A percentile compares a stretch with the other conserved stretches of the same genome.
Evolutionary conservation across 92 coral and sea anemone species (phyloP).

Genomic region (Actinernus sp.): DNA sequence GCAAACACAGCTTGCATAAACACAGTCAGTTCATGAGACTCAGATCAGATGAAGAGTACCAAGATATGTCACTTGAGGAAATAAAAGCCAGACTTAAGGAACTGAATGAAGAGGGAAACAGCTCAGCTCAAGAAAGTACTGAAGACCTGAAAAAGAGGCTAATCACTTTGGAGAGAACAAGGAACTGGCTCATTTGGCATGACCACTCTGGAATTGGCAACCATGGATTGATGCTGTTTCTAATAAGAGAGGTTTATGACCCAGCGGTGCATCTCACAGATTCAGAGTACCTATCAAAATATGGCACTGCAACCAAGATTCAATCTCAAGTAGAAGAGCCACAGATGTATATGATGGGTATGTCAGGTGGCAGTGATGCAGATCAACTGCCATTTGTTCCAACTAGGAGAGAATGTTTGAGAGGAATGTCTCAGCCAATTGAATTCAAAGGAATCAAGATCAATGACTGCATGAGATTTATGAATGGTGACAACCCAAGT

Average conservation of each 20-base stretch:
- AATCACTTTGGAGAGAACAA: not conserved
- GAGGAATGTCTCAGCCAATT: too few species aligned
- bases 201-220: conserved; percentile 29
- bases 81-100: not conserved
- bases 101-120: not conserved
- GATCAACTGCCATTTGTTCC: conserved; percentile 17
- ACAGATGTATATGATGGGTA: conserved; percentile 26
- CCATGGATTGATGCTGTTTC: conserved; percentile 29
- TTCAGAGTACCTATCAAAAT: not conserved
- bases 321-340: conserved; percentile 26
- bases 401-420: conserved; percentile 20
- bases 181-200: conserved; percentile 34
- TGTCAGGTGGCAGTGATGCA: conserved; percentile 1
- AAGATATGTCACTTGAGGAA: conserved; percentile 1
- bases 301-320: not conserved
- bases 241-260: conserved; percentile 27
- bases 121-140: conserved; percentile 1
- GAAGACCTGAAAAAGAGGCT: too few species aligned
- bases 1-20: conserved; percentile 1
- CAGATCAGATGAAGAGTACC: conserved; percentile 1
- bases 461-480: conserved; percentile 12
- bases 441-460: too few species aligned
- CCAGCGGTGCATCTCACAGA: conserved; percentile 20
- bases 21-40: conserved; percentile 6
- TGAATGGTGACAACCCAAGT: conserved; percentile 37